Base-by-base conservation (phyloP, 1,140 invertebrate genomes). In the Meloidogyne exigua region DNA sequence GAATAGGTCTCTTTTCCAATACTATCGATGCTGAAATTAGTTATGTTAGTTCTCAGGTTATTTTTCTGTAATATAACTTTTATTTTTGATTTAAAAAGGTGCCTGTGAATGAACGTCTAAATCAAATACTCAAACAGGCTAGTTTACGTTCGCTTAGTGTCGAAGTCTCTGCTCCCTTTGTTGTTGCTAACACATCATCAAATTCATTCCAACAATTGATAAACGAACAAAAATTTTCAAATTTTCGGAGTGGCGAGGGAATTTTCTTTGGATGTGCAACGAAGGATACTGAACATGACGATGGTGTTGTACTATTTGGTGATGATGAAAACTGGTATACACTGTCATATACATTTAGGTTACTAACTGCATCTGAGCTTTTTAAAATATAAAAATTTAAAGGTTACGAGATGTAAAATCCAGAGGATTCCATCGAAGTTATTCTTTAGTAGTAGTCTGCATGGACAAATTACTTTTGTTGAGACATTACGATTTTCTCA, bases 1-100 rank as follows among this genome's bases (percentile, higher is more conserved):
- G 79, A 25, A 32, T 76, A 0, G 79, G 79, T 1, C 69, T 80
- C 21, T 18, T 80, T 28, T 80, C 79, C 5, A 82, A 80, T 44
- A 81, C 83, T 66, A 68, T 70, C 76, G 72, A 81, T 18, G 79
- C 73, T 44, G 71, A 82, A 57, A 80, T 78, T 21, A 81, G 79
- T 36, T 80, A 82, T 73, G 26, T 82, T n/a, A 80, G 79, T 72
- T 72, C 79, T 10, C 79, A 80, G 77, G 79, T 80, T 21, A 15
- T 36, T 73, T 39, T 44, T 23, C 36, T 62, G n/a, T n/a, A n/a
- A 64, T 4, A 15, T 25, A 32, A n/a, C 11, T 42, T 28, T 76
- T n/a, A 28, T 76, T 32, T n/a, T 76, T 65, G 2, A 15, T 21
- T 28, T 13, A 28, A 80, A 28, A 28, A 80, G 80, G 49, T 74